A percentile compares a stretch with the other conserved stretches of the same genome.
phyloP scores from a whole-genome alignment of 2,888 invertebrate species.

The Apodemia zela region DNA sequence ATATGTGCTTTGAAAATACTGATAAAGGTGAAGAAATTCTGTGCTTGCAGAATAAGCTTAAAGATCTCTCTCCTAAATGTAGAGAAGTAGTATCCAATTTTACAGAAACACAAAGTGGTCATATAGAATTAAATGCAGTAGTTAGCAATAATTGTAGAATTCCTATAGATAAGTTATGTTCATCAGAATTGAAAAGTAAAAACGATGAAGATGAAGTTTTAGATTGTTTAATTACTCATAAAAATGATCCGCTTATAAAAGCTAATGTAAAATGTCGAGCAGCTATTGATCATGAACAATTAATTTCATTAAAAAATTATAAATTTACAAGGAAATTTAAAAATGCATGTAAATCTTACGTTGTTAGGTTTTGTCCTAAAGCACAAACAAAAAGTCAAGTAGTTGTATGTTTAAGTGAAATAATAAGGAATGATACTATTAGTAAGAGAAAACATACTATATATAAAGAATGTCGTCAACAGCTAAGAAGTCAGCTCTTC shows the following conservation, averaged over 20 bases:
- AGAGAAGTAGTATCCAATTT: constrained; percentile 88
- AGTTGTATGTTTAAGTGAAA: constrained; percentile 92
- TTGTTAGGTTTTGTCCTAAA: constrained; percentile 83
- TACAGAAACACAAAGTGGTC: constrained; percentile 94
- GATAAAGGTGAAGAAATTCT: constrained; percentile 94
- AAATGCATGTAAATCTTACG: constrained; percentile 93
- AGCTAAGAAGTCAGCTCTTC: constrained; percentile 93
- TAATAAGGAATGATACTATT: constrained; percentile 93
- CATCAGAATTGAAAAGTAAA: constrained; percentile 82
- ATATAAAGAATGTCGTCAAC: constrained; percentile 93
- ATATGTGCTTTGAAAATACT: constrained; percentile 85
- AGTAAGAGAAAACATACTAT: constrained; percentile 87
- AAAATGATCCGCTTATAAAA: constrained; percentile 91
- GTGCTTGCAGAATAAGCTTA: constrained; percentile 93
- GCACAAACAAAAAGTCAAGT: constrained; percentile 89
- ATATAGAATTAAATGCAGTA: constrained; percentile 93
- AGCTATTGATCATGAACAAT: constrained; percentile 97
- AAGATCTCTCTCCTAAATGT: constrained; percentile 85
- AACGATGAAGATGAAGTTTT: constrained; percentile 93
- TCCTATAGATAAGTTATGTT: constrained; percentile 89
- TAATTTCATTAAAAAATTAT: constrained; percentile 95
- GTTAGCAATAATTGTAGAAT: constrained; percentile 90
- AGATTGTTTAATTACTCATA: constrained; percentile 95
- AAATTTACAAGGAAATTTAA: constrained; percentile 97
- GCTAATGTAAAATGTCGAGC: constrained; percentile 91